phyloP scores from a whole-genome alignment of 2,888 invertebrate species.

The Scaptomyza cyrtandrae region DNA sequence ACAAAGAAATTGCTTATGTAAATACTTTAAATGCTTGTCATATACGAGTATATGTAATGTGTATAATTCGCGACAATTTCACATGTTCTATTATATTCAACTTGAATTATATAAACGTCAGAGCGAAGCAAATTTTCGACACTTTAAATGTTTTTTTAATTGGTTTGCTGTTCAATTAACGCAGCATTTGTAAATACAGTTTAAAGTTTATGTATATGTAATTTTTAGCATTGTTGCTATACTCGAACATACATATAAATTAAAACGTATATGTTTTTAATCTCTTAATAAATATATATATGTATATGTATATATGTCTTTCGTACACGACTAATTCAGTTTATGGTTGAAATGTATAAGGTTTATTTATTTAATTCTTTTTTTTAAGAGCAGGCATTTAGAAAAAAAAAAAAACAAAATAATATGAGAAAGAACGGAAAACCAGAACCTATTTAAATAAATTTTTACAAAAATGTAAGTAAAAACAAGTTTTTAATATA shows the following conservation, averaged over 20 bases:
- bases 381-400: conserved; percentile 9
- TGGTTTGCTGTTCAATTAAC: conserved; percentile 15
- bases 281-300: conserved; percentile 38
- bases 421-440: too few species aligned
- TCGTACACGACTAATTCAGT: conserved; percentile 19
- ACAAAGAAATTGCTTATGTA: conserved; percentile 55
- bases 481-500: too few species aligned
- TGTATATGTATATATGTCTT: too few species aligned
- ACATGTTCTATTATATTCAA: conserved; percentile 28
- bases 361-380: conserved; percentile 19
- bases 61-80: conserved; percentile 35
- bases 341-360: conserved; percentile 20
- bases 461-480: too few species aligned
- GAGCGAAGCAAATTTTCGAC: conserved; percentile 30
- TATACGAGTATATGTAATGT: conserved; percentile 39
- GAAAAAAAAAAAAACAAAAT: neutral
- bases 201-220: conserved; percentile 24
- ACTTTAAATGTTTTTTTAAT: conserved; percentile 21
- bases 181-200: conserved; percentile 36
- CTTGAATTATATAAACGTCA: conserved; percentile 31
- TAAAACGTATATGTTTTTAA: conserved; percentile 36
- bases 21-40: conserved; percentile 58
- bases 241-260: conserved; percentile 46
- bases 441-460: too few species aligned
- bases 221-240: conserved; percentile 22